Evolutionary conservation across 2,797 vertebrate species (phyloP), one percentile per base, ranked within the genome.

Genomic region (Sebastes glaucus): DNA sequence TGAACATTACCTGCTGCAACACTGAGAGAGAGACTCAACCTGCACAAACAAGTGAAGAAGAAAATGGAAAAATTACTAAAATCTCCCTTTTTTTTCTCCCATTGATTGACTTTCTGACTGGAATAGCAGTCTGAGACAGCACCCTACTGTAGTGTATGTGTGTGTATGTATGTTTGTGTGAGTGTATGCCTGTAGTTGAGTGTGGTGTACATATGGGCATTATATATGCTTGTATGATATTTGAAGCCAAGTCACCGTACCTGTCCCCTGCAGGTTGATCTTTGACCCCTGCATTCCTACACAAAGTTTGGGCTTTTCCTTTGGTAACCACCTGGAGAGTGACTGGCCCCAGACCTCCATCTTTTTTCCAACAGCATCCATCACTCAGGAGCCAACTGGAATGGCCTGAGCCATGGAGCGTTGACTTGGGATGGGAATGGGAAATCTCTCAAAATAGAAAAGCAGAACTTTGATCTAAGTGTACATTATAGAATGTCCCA

Each of bases 41-140:
- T 71, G 52, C 20, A n/a, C 62, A 53, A 25, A 74, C 74, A 78
- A 65, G 67, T 84, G 64, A 78, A 79, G 35, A 22, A 22, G 53
- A 22, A 22, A 53, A 87, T 56, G 46, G 28, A 71, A 68, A 33
- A 23, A 22, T 38, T 18, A 60, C 27, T 78, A 38, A 80, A 84
- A 87, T 79, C 42, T 78, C 77, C 74, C 75, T 83, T 66, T 80
- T 87, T 81, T 82, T 81, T 89, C 84, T 85, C 73, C 76, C 80
- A 89, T 92, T 89, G 86, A 92, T 89, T 89, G 83, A 61, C 82
- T 92, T 87, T 90, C 73, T 84, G 82, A 85, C 71, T 77, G 77
- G 70, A 81, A 83, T 71, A 85, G 80, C 76, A 76, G 56, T 77
- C 59, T 64, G 59, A 78, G 69, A 82, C 65, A 74, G 80, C 64